Conservation (phyloP, 2,797 vertebrate species). For the Galagoides demidoff region DNA sequence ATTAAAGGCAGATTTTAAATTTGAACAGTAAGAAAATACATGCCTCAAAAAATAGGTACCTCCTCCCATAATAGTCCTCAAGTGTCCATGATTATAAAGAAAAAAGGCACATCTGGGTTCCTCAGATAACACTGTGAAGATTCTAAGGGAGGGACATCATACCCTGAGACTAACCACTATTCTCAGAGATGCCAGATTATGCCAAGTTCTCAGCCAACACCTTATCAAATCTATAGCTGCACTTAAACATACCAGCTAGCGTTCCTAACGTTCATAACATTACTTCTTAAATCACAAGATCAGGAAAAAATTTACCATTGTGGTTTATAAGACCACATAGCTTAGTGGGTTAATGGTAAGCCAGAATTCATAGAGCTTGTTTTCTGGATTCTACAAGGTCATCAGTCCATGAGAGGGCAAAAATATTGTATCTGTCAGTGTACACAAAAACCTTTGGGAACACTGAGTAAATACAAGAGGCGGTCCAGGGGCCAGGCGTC, state of each 20-base stretch:
- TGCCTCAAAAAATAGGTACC: background rate
- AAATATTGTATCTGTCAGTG: background rate
- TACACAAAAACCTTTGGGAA: background rate
- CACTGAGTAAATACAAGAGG: background rate
- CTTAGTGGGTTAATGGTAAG: background rate
- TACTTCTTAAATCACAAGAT: constrained; percentile 43
- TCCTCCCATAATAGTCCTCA: background rate
- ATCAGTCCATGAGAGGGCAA: background rate
- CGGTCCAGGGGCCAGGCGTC: no score
- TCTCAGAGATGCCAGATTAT: background rate
- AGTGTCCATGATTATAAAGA: background rate
- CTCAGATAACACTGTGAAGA: background rate
- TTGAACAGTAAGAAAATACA: background rate
- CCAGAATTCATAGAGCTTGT: background rate
- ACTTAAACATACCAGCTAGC: background rate
- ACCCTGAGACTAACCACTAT: background rate
- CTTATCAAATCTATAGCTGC: background rate
- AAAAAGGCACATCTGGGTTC: background rate
- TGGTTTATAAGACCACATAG: background rate
- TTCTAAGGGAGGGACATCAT: no score
- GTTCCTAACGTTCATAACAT: background rate
- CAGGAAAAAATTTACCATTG: background rate
- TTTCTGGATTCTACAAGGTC: background rate
- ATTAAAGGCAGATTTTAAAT: background rate
- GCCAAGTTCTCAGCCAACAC: background rate